Percentiles rank a stretch among this genome's conserved stretches.
These are phyloP conservation scores for Heliconius ismenius DNA, from an alignment of 2,888 invertebrate species.

Conservation along the genomic window DNA sequence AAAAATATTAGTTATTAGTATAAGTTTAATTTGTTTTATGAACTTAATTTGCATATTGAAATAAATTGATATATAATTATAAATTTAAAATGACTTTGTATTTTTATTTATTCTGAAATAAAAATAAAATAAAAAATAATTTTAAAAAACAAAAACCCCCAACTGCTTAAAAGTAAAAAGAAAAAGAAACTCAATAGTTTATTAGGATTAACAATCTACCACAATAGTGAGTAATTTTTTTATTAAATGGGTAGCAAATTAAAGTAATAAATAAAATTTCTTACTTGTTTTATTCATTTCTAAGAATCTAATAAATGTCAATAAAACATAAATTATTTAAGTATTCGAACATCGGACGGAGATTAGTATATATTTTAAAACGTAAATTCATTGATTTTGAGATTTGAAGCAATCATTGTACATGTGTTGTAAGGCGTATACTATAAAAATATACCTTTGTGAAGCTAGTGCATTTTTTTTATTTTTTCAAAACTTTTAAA, in stretches of 20 bases:
- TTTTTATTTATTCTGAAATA: too few species aligned
- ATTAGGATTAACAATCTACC: too few species aligned
- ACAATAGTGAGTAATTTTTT: background rate
- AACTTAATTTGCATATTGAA: too few species aligned
- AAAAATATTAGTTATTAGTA: too few species aligned
- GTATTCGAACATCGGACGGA: constrained; percentile 39
- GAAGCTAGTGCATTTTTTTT: background rate
- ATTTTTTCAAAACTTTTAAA: too few species aligned
- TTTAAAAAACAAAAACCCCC: too few species aligned
- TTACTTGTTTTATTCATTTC: constrained; percentile 31
- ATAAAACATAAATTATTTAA: constrained; percentile 39
- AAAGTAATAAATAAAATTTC: constrained; percentile 5
- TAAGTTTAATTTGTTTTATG: too few species aligned
- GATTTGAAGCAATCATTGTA: constrained; percentile 1
- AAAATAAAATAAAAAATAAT: too few species aligned
- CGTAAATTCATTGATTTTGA: constrained; percentile 15
- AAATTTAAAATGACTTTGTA: too few species aligned
- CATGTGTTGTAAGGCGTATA: background rate
- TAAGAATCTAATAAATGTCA: constrained; percentile 36
- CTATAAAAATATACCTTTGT: background rate
- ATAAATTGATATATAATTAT: too few species aligned
- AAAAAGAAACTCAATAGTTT: too few species aligned
- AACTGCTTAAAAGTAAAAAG: too few species aligned
- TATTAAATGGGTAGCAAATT: background rate
- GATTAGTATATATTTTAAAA: constrained; percentile 27